Conservation (phyloP, 2,113 vertebrate species). For the Cyanistes caeruleus region DNA sequence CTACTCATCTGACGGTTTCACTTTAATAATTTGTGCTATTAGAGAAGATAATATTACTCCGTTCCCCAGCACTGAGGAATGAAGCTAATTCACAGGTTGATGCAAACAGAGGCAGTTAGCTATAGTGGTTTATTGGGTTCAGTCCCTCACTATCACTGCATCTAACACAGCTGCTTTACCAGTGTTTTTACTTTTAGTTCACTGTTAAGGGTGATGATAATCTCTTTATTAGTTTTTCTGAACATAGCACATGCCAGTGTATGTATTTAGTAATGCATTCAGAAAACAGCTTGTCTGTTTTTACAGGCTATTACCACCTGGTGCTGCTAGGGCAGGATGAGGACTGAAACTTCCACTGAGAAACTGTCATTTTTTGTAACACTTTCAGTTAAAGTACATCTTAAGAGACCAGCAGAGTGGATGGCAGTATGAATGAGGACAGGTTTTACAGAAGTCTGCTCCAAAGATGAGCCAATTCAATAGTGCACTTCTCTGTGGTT, state of each 20-base stretch:
- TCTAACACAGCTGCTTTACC: background rate
- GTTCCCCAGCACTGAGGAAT: background rate
- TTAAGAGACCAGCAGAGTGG: background rate
- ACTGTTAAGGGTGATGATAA: background rate
- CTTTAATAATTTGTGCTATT: background rate
- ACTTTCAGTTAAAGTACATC: background rate
- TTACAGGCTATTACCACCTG: background rate
- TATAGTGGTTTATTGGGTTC: background rate
- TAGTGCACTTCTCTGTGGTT: background rate
- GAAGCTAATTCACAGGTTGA: background rate
- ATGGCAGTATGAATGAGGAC: background rate
- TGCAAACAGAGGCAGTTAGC: background rate
- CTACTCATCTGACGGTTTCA: background rate
- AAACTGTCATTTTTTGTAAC: background rate
- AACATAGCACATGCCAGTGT: background rate
- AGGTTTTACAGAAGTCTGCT: background rate
- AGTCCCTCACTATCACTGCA: background rate
- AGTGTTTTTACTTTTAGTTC: background rate
- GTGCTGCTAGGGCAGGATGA: background rate
- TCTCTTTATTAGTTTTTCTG: constrained; percentile 10
- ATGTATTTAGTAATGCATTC: background rate
- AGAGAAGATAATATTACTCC: constrained; percentile 1
- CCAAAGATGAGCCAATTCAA: background rate
- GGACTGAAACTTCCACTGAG: background rate
- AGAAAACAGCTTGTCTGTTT: background rate